Evolutionary conservation across 2,113 vertebrate species (phyloP).

Genomic region (Zosterops lateralis): DNA sequence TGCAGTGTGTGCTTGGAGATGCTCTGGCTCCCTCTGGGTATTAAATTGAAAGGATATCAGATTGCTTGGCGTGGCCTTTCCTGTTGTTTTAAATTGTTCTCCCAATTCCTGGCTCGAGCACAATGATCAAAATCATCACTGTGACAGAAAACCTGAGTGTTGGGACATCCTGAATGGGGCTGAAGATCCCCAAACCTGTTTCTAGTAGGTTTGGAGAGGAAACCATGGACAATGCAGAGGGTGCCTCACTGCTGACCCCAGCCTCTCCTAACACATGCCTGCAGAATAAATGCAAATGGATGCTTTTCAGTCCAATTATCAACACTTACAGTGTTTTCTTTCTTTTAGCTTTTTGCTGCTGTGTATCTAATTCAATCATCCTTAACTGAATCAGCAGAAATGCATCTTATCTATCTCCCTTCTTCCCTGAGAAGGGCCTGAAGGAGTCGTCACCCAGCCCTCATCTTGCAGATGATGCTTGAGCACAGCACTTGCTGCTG

Average conservation of each 20-base stretch:
- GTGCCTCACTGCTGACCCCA: not conserved
- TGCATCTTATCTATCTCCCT: not conserved
- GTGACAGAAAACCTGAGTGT: not conserved
- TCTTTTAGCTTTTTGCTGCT: not conserved
- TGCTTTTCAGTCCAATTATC: not conserved
- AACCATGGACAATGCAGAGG: rapidly evolving
- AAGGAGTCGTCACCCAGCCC: not conserved
- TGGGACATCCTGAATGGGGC: not conserved
- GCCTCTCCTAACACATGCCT: not conserved
- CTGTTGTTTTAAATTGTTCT: not conserved
- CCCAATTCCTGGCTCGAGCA: rapidly evolving
- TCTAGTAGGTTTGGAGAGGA: not conserved
- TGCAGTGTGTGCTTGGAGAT: not conserved
- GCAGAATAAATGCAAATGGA: not conserved
- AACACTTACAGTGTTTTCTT: not conserved
- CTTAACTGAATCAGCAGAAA: not conserved
- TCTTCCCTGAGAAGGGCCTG: not conserved
- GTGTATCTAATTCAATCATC: not conserved
- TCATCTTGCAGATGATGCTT: not conserved
- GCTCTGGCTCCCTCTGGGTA: not conserved
- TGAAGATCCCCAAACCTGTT: not conserved
- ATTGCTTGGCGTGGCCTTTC: not conserved
- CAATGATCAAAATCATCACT: not conserved
- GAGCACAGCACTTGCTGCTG: not conserved
- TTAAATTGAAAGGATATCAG: not conserved